Evolutionary conservation across 2,113 vertebrate species (phyloP), one percentile per base, ranked within the genome.

Genomic region (Caranx melampygus): DNA sequence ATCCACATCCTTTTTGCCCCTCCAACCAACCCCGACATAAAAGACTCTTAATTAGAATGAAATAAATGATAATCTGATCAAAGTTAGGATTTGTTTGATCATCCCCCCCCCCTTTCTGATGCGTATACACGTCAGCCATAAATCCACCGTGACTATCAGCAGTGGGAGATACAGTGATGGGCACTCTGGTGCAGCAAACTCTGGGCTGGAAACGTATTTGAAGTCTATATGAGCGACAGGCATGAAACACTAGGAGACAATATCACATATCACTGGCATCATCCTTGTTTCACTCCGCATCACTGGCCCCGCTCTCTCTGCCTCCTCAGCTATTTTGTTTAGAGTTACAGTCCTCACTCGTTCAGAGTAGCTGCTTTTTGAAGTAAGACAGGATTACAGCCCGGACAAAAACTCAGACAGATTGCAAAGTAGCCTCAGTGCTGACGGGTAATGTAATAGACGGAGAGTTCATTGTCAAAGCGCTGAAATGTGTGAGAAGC

Each of bases 1-100:
- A 21, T 4, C 51, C 63, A 34, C 54, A 40, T 75, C 64, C 12
- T 26, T 13, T 15, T 34, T 6, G 1, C 21, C 57, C 67, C 51
- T n/a, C 33, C 54, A 15, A 47, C 26, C 6, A 0, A 14, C 14
- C 18, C 14, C 5, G 2, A 58, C 65, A 78, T 72, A 62, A 78
- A 85, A 79, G 54, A 35, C 64, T n/a, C 18, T 70, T 91, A 88
- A 91, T 91, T 90, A 90, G 88, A 89, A 83, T 21, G 12, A 69
- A 81, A 79, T 42, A n/a, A 60, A 7, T 52, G 66, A 75, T 90
- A 87, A 90, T 91, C 83, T 90, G 79, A 84, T 91, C 85, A 91
- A 88, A 89, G 87, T 78, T 62, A 1, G 20, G 33, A 8, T 14
- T 57, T 40, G 65, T 91, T 87, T 92, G 85, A 92, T 92, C 64